Percentiles rank a stretch among this genome's conserved stretches.
These are phyloP conservation scores for Eristalinus aeneus DNA, from an alignment of 2,888 invertebrate genomes.

Conservation along the genomic window DNA sequence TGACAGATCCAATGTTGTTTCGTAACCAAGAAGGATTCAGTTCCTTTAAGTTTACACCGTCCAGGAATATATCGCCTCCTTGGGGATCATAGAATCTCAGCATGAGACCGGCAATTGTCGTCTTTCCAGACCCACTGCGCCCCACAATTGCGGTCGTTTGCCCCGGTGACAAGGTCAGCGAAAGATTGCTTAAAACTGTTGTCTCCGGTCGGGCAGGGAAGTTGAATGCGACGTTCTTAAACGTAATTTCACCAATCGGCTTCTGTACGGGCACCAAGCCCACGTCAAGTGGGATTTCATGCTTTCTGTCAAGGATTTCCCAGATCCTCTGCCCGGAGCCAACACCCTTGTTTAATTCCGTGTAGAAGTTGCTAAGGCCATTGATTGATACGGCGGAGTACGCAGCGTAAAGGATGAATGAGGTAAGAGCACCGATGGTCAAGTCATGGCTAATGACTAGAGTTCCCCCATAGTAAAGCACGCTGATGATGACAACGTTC, in stretches of 20 bases:
- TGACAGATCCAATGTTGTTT: slow-evolving; percentile 92
- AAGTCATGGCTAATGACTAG: slow-evolving; percentile 91
- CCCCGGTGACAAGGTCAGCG: slow-evolving; percentile 85
- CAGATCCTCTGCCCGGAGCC: slow-evolving; percentile 95
- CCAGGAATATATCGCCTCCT: slow-evolving; percentile 86
- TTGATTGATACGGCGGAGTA: slow-evolving; percentile 95
- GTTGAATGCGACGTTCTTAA: slow-evolving; percentile 87
- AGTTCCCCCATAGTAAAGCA: slow-evolving; percentile 94
- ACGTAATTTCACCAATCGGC: slow-evolving; percentile 85
- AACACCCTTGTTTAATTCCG: slow-evolving; percentile 95
- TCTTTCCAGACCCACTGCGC: slow-evolving; percentile 96
- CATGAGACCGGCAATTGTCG: slow-evolving; percentile 92
- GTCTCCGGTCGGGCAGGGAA: slow-evolving; percentile 86
- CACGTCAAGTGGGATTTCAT: slow-evolving; percentile 86
- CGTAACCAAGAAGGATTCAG: slow-evolving; percentile 93
- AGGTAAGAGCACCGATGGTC: slow-evolving; percentile 93
- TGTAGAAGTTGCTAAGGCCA: slow-evolving; percentile 95
- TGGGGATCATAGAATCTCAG: slow-evolving; percentile 93
- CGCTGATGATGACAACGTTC: slow-evolving; percentile 93
- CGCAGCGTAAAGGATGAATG: slow-evolving; percentile 96
- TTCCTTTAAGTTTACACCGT: slow-evolving; percentile 87
- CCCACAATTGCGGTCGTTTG: slow-evolving; percentile 92
- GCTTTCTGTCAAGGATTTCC: slow-evolving; percentile 92
- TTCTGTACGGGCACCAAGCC: slow-evolving; percentile 77
- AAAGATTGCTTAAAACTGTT: slow-evolving; percentile 85